These are phyloP conservation scores for Ophthalmolycus amberensis DNA, from an alignment of 2,113 vertebrate genomes.

Conservation along the genomic window DNA sequence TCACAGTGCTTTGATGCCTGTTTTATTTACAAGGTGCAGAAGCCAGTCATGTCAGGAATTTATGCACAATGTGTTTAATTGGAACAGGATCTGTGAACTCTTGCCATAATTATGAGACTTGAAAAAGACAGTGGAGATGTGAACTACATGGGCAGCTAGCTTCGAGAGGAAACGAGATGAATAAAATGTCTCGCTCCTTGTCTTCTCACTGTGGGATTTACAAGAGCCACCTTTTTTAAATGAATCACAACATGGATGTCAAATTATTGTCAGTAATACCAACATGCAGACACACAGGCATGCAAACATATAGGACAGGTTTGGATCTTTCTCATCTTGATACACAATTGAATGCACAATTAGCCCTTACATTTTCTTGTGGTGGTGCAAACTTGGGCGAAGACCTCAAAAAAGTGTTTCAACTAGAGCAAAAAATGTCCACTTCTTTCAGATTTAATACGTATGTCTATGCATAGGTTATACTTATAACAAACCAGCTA, in stretches of 20 bases:
- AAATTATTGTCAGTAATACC: not conserved
- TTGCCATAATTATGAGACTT: conserved; percentile 35
- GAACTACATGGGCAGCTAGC: conserved; percentile 10
- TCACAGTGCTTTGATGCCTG: conserved; percentile 38
- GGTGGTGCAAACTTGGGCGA: not conserved
- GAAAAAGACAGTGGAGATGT: conserved; percentile 22
- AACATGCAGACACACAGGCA: not conserved
- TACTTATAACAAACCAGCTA: too few relatives aligned
- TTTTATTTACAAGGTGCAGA: conserved; percentile 44
- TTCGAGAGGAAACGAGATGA: not conserved
- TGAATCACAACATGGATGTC: not conserved
- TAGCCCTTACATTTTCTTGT: not conserved
- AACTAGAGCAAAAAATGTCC: not conserved
- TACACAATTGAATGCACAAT: too few relatives aligned
- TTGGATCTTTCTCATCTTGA: too few relatives aligned
- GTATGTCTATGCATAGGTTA: too few relatives aligned
- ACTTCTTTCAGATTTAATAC: not conserved
- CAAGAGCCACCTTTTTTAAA: not conserved
- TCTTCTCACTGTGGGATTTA: not conserved
- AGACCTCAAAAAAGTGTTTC: not conserved
- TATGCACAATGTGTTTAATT: conserved; percentile 54
- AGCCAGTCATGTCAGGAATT: conserved; percentile 32
- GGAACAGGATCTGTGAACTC: conserved; percentile 42
- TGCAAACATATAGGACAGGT: not conserved
- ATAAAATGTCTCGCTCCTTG: not conserved